Conservation (phyloP, 1,140 invertebrate species). For the Drosophila seguyi region DNA sequence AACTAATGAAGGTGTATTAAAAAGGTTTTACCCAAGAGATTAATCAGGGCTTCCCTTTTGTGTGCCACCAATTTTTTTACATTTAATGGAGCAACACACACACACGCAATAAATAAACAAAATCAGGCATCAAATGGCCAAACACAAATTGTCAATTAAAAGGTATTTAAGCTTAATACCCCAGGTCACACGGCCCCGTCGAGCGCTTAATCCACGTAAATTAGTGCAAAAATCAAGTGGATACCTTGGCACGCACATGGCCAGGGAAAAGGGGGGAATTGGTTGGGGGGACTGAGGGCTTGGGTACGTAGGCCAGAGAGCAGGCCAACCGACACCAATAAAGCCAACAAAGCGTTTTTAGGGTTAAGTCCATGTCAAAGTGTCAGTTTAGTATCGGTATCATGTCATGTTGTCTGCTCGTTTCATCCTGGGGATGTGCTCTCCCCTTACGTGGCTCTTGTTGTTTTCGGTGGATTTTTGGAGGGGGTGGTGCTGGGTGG, state of each 20-base stretch:
- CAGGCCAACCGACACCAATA: conserved; percentile 79
- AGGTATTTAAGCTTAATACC: conserved; percentile 84
- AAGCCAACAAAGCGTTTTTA: conserved; percentile 84
- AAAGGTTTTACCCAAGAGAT: conserved; percentile 15
- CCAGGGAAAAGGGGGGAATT: neutral
- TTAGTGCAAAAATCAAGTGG: conserved; percentile 84
- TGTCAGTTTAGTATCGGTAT: conserved; percentile 85
- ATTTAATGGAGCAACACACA: conserved; percentile 26
- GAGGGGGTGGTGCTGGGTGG: neutral
- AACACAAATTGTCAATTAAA: conserved; percentile 84
- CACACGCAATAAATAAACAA: conserved; percentile 69
- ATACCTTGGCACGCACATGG: conserved; percentile 55
- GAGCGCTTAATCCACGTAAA: conserved; percentile 80
- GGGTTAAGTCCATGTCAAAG: conserved; percentile 85
- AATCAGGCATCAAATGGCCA: conserved; percentile 63
- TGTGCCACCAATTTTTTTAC: conserved; percentile 14
- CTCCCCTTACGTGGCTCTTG: conserved; percentile 4
- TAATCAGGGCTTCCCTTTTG: conserved; percentile 13
- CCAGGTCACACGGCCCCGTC: conserved; percentile 51
- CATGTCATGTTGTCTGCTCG: conserved; percentile 80
- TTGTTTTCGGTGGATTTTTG: conserved; percentile 25
- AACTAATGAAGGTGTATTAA: neutral
- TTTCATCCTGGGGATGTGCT: conserved; percentile 31
- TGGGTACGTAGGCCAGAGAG: conserved; percentile 29
- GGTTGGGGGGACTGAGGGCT: neutral